Evolutionary conservation across 1,140 invertebrate species (phyloP).

Genomic region (Cheumatopsyche charites): DNA sequence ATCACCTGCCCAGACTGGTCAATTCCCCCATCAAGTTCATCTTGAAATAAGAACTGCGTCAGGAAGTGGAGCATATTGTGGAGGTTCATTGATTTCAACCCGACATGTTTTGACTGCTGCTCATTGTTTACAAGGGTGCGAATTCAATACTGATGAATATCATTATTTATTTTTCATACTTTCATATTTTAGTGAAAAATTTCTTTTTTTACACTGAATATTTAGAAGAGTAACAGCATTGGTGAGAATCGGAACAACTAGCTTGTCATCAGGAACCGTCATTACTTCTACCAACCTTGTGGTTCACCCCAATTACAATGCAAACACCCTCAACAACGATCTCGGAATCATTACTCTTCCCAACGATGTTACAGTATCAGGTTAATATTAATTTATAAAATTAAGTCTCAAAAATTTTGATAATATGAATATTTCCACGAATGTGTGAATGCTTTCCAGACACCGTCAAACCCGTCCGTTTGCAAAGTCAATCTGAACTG

Average conservation of each 20-base stretch:
- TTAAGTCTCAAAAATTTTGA: no score
- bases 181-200: no score
- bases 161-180: no score
- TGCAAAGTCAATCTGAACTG: constrained; percentile 18
- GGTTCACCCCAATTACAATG: constrained; percentile 30
- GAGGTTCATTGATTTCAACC: constrained; percentile 58
- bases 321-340: constrained; percentile 37
- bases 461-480: constrained; percentile 27
- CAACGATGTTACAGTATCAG: background rate
- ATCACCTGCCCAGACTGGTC: constrained; percentile 47
- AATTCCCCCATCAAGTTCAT: constrained; percentile 56
- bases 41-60: constrained; percentile 45
- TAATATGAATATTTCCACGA: background rate
- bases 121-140: constrained; percentile 57
- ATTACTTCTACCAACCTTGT: background rate
- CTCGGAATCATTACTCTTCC: constrained; percentile 35
- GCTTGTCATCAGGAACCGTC: constrained; percentile 25
- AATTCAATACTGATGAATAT: no score
- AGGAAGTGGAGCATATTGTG: constrained; percentile 49
- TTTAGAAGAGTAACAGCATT: background rate
- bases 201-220: no score
- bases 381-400: background rate
- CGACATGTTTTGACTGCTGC: constrained; percentile 60
- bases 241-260: constrained; percentile 27
- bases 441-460: background rate